phyloP scores from a whole-genome alignment of 2,113 vertebrate species.

The Pachyramphus minor region DNA sequence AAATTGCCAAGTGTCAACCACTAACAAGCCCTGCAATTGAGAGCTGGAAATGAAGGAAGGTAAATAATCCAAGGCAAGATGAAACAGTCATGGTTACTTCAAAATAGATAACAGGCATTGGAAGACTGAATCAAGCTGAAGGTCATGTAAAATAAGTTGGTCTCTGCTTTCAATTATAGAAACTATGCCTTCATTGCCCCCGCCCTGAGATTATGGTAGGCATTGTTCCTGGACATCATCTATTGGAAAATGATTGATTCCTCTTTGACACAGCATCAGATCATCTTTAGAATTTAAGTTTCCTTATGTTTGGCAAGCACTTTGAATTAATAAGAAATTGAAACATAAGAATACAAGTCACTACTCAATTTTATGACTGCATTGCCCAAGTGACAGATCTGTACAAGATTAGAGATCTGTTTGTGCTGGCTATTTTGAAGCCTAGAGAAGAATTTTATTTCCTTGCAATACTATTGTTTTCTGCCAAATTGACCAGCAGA shows the following conservation, averaged over 20 bases:
- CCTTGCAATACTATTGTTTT: neutral
- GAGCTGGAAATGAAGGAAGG: neutral
- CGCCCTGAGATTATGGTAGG: neutral
- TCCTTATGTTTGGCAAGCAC: neutral
- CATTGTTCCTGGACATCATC: neutral
- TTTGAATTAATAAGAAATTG: conserved; percentile 4
- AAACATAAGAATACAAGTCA: conserved; percentile 1
- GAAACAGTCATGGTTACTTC: neutral
- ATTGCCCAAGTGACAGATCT: neutral
- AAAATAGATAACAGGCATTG: neutral
- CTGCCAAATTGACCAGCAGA: neutral
- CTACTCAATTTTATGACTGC: neutral
- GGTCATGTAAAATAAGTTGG: neutral
- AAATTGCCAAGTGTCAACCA: neutral
- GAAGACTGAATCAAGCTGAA: neutral
- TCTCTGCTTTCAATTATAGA: neutral
- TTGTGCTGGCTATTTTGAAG: neutral
- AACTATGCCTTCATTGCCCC: neutral
- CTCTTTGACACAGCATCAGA: neutral
- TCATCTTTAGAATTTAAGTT: conserved; percentile 15
- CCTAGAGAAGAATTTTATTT: neutral
- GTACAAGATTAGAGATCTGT: neutral
- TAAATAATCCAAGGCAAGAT: neutral
- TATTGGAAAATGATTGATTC: conserved; percentile 6
- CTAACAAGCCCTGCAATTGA: neutral